A percentile compares a stretch with the other conserved stretches of the same genome.
phyloP scores from a whole-genome alignment of 2,113 vertebrate genomes.

The Blennius ocellaris region DNA sequence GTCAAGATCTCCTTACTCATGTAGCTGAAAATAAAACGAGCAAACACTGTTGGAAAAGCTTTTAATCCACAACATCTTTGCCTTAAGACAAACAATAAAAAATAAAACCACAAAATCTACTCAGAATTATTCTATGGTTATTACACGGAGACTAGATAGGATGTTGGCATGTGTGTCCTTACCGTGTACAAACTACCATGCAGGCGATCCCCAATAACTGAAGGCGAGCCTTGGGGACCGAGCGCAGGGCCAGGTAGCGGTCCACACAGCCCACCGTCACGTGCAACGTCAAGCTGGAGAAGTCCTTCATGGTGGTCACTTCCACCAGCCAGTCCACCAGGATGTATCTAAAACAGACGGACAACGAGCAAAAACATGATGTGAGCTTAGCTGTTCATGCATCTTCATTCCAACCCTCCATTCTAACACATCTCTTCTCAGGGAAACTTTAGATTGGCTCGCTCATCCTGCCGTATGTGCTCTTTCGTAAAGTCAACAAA shows the following conservation, averaged over 20 bases:
- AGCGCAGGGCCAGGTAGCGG: slow-evolving; percentile 89
- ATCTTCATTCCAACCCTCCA: too few species aligned
- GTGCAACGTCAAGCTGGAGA: slow-evolving; percentile 93
- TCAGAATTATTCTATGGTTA: neutral
- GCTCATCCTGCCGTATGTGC: neutral
- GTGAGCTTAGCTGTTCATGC: too few species aligned
- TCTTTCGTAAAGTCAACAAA: slow-evolving; percentile 22
- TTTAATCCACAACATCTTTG: neutral
- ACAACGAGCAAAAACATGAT: too few species aligned
- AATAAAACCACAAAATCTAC: too few species aligned
- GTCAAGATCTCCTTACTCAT: slow-evolving; percentile 97
- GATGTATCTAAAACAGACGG: slow-evolving; percentile 89
- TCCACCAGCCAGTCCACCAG: slow-evolving; percentile 98
- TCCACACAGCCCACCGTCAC: slow-evolving; percentile 95
- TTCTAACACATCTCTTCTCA: neutral
- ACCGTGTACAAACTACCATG: slow-evolving; percentile 99
- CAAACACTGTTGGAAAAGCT: neutral
- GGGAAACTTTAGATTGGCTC: neutral
- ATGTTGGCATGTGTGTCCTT: slow-evolving; percentile 35
- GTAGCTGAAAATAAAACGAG: slow-evolving; percentile 69
- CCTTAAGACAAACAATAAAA: too few species aligned
- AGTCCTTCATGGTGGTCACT: slow-evolving; percentile 98
- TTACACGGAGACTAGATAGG: neutral
- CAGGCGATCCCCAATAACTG: slow-evolving; percentile 97
- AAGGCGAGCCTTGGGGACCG: slow-evolving; percentile 89